Evolutionary conservation across 1,140 invertebrate genomes (phyloP).

Genomic region (Drosophila serrata): DNA sequence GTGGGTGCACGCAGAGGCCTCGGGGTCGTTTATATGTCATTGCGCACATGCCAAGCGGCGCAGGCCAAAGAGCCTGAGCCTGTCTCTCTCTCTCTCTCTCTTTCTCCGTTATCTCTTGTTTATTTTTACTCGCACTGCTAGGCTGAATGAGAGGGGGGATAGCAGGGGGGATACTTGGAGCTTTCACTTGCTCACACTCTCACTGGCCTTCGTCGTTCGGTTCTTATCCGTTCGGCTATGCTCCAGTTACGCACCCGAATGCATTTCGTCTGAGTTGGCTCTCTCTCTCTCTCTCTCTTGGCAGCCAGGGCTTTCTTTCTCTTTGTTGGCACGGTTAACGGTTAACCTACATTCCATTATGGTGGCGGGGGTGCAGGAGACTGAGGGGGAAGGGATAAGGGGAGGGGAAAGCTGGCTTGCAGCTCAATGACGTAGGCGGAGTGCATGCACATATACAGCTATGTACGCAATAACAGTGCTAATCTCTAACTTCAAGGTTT

Average conservation of each 20-base stretch:
- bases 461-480: conserved; percentile 1
- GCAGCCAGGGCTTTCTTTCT: not conserved
- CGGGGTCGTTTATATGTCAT: conserved; percentile 29
- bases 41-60: conserved; percentile 1
- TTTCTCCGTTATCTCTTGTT: conserved; percentile 10
- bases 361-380: not conserved
- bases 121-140: conserved; percentile 13
- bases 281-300: not conserved
- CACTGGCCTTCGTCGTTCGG: not conserved
- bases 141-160: not conserved
- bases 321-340: conserved; percentile 14
- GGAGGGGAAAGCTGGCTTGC: not conserved
- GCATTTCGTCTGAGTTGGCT: not conserved
- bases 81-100: not conserved
- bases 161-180: not conserved
- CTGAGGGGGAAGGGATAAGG: too few relatives aligned
- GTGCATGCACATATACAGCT: conserved; percentile 10
- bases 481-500: not conserved
- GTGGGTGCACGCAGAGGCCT: conserved; percentile 18
- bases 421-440: conserved; percentile 16
- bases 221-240: conserved; percentile 16
- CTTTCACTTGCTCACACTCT: conserved; percentile 20
- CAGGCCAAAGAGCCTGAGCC: conserved; percentile 4
- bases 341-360: conserved; percentile 27
- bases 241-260: conserved; percentile 36